Base-by-base conservation (phyloP, 2,888 invertebrate species). In the Rapana venosa region DNA sequence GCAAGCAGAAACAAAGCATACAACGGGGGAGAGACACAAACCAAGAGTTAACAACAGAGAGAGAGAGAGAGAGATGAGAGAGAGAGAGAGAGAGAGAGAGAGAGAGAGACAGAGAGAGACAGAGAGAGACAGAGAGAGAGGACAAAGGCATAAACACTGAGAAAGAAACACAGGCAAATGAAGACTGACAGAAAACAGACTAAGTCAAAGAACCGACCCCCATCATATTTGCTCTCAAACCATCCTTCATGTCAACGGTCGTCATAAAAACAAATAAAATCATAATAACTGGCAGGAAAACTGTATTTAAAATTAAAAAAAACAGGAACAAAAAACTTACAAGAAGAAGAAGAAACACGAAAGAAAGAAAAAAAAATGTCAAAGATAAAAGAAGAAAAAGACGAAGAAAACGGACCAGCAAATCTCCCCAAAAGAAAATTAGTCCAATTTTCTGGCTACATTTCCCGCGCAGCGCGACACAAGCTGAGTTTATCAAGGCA, bases 361-460 rank as follows among this genome's bases (percentile, higher is more conserved):
- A 26, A 15, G 22, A 26, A 74, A n/a, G 5, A 79, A 79, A 79
- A 30, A 79, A 11, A 30, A 79, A 32, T 6, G 11, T 6, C 4
- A 79, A 30, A 79, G 17, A 79, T 11, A 36, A 36, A 35, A 22
- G 26, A 13, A 56, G 74, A 35, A 74, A 47, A 74, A 35, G n/a
- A 87, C 22, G 56, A n/a, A 47, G 77, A 74, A 87, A 56, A 30
- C 47, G 8, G 30, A 22, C 88, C 88, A 36, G 20, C 58, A 88
- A 88, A 83, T 66, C 81, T n/a, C 77, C 26, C 20, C 36, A 81
- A 66, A 61, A 83, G 83, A 83, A 81, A 88, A 88, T 88, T 88
- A 88, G 88, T 88, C 88, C 79, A 88, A 88, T 88, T 88, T 88
- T 88, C 83, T n/a, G 58, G 32, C 56, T 61, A 88, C 88, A 88